Base-by-base conservation (phyloP, 2,797 vertebrate species). In the Lycodopsis pacificus region DNA sequence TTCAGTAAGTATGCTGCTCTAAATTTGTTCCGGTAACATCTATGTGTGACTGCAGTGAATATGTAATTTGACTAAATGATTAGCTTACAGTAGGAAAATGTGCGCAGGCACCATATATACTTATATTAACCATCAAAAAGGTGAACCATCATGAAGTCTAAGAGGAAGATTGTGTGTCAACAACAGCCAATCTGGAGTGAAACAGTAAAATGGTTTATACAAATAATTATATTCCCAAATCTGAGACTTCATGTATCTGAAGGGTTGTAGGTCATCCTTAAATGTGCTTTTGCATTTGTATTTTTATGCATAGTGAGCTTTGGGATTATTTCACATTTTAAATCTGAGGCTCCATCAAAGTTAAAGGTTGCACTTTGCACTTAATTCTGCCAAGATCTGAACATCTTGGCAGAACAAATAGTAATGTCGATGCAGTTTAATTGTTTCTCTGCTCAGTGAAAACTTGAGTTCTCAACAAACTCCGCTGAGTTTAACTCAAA, bases 1-100 rank as follows among this genome's bases (percentile, higher is more conserved):
- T 1, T 83, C 13, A 2, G 90, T 90, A 64, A 90, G 80, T 78
- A 71, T 22, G 25, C 12, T 59, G 34, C 14, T 42, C 27, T 44
- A 7, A 22, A 1, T 40, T 19, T 75, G 5, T 64, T 6, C 0
- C 13, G 65, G 1, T 11, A 17, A 27, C 2, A 58, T 61, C 20
- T 27, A 15, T 44, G 13, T 44, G 4, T 32, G 59, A 25, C 20
- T 70, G 13, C 3, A 19, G 3, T 46, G 2, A 65, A 65, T 64
- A 2, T 46, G n/a, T 40, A 10, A 19, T 68, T 11, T 40, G 11
- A 65, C 27, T 49, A 8, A 61, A 42, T 48, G 0, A 58, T 62
- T 30, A 48, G 14, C 19, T 9, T 40, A 40, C 10, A 42, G 36
- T 32, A 20, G 32, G 11, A 68, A 40, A 57, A 51, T 25, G 3